A percentile compares a stretch with the other conserved stretches of the same genome.
phyloP scores from a whole-genome alignment of 2,113 vertebrate species.

The Chionodraco myersi region DNA sequence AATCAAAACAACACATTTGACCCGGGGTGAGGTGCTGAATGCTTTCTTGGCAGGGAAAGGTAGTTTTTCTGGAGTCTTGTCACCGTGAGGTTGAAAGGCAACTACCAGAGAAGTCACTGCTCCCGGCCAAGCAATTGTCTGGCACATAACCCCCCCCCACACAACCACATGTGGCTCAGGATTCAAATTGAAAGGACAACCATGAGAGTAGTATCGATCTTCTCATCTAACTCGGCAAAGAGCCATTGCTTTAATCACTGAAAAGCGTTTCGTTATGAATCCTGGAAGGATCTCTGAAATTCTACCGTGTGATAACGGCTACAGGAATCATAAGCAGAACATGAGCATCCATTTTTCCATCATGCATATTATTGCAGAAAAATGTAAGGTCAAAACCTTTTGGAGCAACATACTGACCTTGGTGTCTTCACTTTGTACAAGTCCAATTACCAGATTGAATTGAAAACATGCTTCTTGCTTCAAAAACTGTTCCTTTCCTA shows the following conservation, averaged over 20 bases:
- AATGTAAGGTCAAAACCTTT: background rate
- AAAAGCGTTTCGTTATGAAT: background rate
- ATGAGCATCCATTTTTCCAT: background rate
- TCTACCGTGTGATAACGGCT: background rate
- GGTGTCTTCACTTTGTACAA: conserved; percentile 10
- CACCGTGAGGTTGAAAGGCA: conserved; percentile 29
- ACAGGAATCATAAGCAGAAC: background rate
- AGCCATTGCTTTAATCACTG: conserved; percentile 7
- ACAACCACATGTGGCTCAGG: conserved; percentile 13
- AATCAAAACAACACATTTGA: background rate
- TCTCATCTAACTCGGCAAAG: conserved; percentile 14
- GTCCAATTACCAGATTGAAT: background rate
- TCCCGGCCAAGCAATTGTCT: conserved; percentile 35
- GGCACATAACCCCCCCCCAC: background rate
- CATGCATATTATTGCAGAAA: background rate
- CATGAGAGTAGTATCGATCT: conserved; percentile 8
- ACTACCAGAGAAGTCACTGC: conserved; percentile 17
- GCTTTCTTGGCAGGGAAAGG: conserved; percentile 22
- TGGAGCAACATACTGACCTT: background rate
- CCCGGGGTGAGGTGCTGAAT: conserved; percentile 8
- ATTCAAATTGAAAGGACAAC: conserved; percentile 12
- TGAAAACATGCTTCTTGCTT: background rate
- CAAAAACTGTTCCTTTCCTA: conserved; percentile 1
- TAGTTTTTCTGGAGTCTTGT: conserved; percentile 21
- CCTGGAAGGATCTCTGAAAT: background rate